These are phyloP conservation scores for Scaeva pyrastri DNA, from an alignment of 2,888 invertebrate species.

Conservation along the genomic window DNA sequence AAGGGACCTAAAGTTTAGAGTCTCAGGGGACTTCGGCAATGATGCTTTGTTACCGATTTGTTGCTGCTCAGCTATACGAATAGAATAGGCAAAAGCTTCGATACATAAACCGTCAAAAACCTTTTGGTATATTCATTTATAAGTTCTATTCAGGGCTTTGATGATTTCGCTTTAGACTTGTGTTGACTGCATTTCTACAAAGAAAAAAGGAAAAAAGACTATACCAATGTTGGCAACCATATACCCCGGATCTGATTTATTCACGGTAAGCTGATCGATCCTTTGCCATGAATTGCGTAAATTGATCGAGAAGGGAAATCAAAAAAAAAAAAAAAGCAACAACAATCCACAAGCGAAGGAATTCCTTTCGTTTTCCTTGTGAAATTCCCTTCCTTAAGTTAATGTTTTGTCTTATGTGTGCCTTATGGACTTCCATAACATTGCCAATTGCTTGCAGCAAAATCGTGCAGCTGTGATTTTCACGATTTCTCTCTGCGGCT, in stretches of 20 bases:
- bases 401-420: slow-evolving; percentile 20
- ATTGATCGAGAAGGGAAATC: slow-evolving; percentile 53
- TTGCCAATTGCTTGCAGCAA: slow-evolving; percentile 47
- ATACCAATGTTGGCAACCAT: slow-evolving; percentile 28
- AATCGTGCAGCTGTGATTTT: slow-evolving; percentile 74
- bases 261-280: slow-evolving; percentile 55
- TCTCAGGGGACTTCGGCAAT: too few species aligned
- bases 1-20: too few species aligned
- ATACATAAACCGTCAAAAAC: too few species aligned
- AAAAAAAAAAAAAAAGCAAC: slow-evolving; percentile 29
- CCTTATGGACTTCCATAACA: slow-evolving; percentile 49
- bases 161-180: too few species aligned
- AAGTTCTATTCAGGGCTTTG: too few species aligned
- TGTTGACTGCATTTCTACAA: too few species aligned
- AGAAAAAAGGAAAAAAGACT: too few species aligned
- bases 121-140: too few species aligned
- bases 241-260: slow-evolving; percentile 62
- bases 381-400: slow-evolving; percentile 25
- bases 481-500: slow-evolving; percentile 49
- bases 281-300: slow-evolving; percentile 60
- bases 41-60: too few species aligned
- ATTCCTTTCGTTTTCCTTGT: slow-evolving; percentile 45
- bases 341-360: slow-evolving; percentile 28
- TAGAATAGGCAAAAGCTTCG: too few species aligned
- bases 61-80: too few species aligned